A percentile compares a stretch with the other conserved stretches of the same genome.
phyloP scores from a whole-genome alignment of 2,888 invertebrate species.

The Polydrusus tereticollis region DNA sequence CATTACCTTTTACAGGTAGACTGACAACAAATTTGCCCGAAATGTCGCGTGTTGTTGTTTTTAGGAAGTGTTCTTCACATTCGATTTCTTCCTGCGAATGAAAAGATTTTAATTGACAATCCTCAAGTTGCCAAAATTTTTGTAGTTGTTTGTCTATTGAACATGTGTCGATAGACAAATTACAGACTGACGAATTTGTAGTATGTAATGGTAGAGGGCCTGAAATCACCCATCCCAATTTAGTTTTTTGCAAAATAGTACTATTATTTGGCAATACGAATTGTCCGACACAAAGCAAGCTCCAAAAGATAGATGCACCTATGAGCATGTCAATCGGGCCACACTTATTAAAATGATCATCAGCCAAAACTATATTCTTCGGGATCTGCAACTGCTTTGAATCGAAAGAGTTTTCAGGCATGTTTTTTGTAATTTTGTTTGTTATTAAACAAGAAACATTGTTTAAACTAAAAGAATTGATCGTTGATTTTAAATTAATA shows the following conservation, averaged over 20 bases:
- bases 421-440: background rate
- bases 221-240: slow-evolving; percentile 22
- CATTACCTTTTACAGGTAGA: no score
- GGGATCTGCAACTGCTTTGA: background rate
- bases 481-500: slow-evolving; percentile 4
- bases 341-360: background rate
- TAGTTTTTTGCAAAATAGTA: slow-evolving; percentile 22
- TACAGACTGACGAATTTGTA: slow-evolving; percentile 1
- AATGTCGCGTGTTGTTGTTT: no score
- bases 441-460: no score
- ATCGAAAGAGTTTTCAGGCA: background rate
- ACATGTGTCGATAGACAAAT: background rate
- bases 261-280: slow-evolving; percentile 1
- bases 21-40: no score
- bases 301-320: slow-evolving; percentile 35
- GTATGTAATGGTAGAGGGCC: background rate
- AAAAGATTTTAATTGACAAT: no score
- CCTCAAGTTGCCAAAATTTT: no score
- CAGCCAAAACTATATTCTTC: slow-evolving; percentile 15
- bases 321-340: slow-evolving; percentile 32
- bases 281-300: slow-evolving; percentile 26
- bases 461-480: background rate
- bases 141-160: background rate
- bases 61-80: no score
- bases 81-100: no score